phyloP scores from a whole-genome alignment of 2,797 vertebrate genomes.

The Sebastes glaucus region DNA sequence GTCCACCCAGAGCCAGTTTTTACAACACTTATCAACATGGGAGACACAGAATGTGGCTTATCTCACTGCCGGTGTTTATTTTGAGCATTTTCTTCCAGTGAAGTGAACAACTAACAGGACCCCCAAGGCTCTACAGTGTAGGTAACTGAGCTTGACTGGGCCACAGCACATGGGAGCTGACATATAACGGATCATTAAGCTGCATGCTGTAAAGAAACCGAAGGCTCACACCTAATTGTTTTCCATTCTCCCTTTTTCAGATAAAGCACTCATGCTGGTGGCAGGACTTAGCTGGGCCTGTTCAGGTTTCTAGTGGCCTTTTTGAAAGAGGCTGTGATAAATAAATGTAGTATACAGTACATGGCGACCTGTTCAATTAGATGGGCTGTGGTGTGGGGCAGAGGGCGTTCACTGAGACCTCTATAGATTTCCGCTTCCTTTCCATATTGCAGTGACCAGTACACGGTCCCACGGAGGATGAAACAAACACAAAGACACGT shows the following conservation, averaged over 20 bases:
- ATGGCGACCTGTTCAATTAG: neutral
- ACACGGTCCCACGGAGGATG: too few relatives aligned
- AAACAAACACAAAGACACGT: too few relatives aligned
- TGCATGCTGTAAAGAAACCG: neutral
- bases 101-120: conserved; percentile 6
- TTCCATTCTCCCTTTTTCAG: conserved; percentile 17
- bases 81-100: conserved; percentile 29
- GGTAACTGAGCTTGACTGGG: conserved; percentile 20
- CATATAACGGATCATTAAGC: conserved; percentile 42
- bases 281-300: neutral
- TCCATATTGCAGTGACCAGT: neutral
- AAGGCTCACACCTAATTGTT: conserved; percentile 14
- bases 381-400: neutral
- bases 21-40: conserved; percentile 18
- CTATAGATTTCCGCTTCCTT: too few relatives aligned
- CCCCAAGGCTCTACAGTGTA: conserved; percentile 16
- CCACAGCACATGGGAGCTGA: conserved; percentile 11
- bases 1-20: neutral
- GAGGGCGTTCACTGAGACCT: too few relatives aligned
- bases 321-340: conserved; percentile 7
- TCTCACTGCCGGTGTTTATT: conserved; percentile 23
- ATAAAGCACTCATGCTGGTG: neutral
- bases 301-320: neutral
- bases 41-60: conserved; percentile 26
- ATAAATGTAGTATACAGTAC: neutral